Base-by-base conservation (phyloP, 1,140 invertebrate genomes). In the Leptinotarsa lineolata region DNA sequence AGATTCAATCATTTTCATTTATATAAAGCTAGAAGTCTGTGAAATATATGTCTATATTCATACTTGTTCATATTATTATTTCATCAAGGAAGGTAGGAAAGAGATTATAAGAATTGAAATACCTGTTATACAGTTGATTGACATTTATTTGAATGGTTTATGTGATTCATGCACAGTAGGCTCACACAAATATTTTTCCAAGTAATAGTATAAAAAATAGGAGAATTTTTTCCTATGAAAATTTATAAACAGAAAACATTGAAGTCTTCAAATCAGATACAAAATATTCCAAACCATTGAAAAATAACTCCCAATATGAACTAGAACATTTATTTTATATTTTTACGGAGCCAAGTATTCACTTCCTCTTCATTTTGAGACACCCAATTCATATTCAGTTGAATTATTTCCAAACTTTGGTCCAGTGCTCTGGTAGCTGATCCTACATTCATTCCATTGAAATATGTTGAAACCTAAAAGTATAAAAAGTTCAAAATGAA, bases 311-410 rank as follows among this genome's bases (percentile, higher is more conserved):
- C 48, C 48, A 54, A 54, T 30, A 30, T 30, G 12, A 54, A 54
- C 13, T 66, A 69, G 21, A 60, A 75, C 48, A 64, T 73, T 72
- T 79, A 81, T 69, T 79, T 79, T 63, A 76, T 64, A 76, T 79
- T 77, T 77, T 81, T 80, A 68, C 74, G 73, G 22, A 83, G 76
- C 83, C 83, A 84, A 65, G 77, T 82, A 73, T 83, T 83, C 64
- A 86, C 84, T 74, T 86, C 84, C 68, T 80, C 82, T 75, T 85
- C 89, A 77, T 92, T 91, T 48, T 88, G 85, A 54, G 88, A 84
- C 2, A 92, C 88, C 92, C 92, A 94, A 71, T 91, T 88, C n/a
- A 93, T 92, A 82, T 93, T 93, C 54, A 92, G 87, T 77, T 88
- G 88, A 71, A 94, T 93, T n/a, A 88, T 91, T 84, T 94, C 93